These are phyloP conservation scores for Borostomias antarcticus DNA, from an alignment of 2,797 vertebrate genomes.

Conservation along the genomic window DNA sequence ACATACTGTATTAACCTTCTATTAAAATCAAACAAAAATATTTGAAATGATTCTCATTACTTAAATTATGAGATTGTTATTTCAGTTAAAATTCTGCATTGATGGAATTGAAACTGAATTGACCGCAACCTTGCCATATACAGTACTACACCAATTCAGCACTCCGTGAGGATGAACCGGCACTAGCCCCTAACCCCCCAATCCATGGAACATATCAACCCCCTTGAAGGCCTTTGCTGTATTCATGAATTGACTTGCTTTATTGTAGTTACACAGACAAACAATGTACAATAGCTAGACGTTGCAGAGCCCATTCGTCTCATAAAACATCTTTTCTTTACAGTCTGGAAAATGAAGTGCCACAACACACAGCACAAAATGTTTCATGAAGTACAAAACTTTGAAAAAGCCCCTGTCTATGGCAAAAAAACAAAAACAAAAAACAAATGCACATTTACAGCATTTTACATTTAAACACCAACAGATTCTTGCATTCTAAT, in stretches of 20 bases:
- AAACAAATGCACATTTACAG: slow-evolving; percentile 67
- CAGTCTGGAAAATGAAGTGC: slow-evolving; percentile 61
- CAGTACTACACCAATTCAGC: too few relatives aligned
- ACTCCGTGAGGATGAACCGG: too few relatives aligned
- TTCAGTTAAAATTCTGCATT: too few relatives aligned
- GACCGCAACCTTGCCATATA: too few relatives aligned
- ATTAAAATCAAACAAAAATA: too few relatives aligned
- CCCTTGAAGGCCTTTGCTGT: slow-evolving; percentile 16
- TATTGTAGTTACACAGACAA: slow-evolving; percentile 81
- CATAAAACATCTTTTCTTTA: slow-evolving; percentile 45
- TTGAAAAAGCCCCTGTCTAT: slow-evolving; percentile 61
- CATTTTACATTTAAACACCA: slow-evolving; percentile 67
- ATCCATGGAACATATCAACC: background rate
- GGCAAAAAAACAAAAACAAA: slow-evolving; percentile 53
- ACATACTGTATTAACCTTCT: background rate
- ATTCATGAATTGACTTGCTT: slow-evolving; percentile 74
- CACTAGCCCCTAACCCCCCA: background rate
- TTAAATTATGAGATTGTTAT: background rate
- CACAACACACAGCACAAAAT: slow-evolving; percentile 52
- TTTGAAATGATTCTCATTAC: too few relatives aligned
- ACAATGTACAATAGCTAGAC: slow-evolving; percentile 75
- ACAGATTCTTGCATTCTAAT: slow-evolving; percentile 51
- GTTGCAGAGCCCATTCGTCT: slow-evolving; percentile 60
- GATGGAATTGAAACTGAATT: background rate
- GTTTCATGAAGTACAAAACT: slow-evolving; percentile 70